Evolutionary conservation across 2,797 vertebrate genomes (phyloP), one percentile per base, ranked within the genome.

Genomic region (Zalophus californianus): DNA sequence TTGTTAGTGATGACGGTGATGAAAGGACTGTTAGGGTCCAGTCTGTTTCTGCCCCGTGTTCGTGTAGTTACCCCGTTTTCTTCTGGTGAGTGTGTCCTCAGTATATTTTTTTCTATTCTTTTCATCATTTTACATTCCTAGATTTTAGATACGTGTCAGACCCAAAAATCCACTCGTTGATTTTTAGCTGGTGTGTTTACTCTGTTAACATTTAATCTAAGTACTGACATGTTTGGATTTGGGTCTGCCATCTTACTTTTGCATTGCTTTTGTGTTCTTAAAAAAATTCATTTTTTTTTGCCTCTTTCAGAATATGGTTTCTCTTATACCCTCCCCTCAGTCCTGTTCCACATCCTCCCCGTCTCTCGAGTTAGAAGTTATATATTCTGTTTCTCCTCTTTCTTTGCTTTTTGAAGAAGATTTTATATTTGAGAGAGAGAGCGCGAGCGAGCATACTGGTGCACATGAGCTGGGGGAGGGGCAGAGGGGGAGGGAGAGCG

Each of bases 31-130:
- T 72, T 25, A 12, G 38, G 35, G 70, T 25, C 70, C 38, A 23
- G 21, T 12, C 29, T n/a, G 29, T 29, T 35, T 50, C 15, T 23
- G 38, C 58, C 77, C 2, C 1, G 4, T 1, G 3, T 38, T 16
- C 9, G 1, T 0, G 0, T 3, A 13, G 75, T 62, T 9, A 5
- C 41, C 50, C 16, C 32, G 38, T 38, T 14, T 50, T 50, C 50
- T 50, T 50, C 50, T 14, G 50, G 50, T 50, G 50, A 12, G 12
- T 50, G 50, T 50, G 13, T 50, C 21, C 21, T 50, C 44, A 44
- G 50, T 29, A 1, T 15, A 5, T 18, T 27, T 23, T 64, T 25
- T 15, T 66, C 23, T 78, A 4, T 48, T 18, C 32, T 60, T 62
- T 50, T 89, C 20, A 56, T 12, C 5, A 11, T 70, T 84, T 21